Conservation (phyloP, 64 coral and sea anemone genomes). For the Cladopsammia gracilis region DNA sequence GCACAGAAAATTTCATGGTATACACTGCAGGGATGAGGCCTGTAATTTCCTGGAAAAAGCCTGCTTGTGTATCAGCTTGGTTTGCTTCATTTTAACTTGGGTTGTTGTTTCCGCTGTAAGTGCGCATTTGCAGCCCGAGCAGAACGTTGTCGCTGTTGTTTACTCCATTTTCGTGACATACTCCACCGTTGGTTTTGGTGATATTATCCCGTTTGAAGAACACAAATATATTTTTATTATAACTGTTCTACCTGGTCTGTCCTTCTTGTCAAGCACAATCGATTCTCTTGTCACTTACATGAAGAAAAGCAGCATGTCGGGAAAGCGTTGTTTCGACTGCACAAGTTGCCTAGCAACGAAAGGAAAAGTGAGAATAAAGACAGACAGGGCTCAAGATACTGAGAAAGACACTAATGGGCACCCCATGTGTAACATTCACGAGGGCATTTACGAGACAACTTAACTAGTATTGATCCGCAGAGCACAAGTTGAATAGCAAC, state of each 20-base stretch:
- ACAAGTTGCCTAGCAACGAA: neutral
- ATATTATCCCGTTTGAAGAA: constrained; percentile 54
- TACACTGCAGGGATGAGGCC: neutral
- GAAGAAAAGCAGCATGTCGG: neutral
- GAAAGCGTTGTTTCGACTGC: neutral
- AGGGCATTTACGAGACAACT: too few relatives aligned
- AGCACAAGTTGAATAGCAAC: too few relatives aligned
- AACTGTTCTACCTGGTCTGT: constrained; percentile 13
- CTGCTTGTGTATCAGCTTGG: neutral
- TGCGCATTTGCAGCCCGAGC: neutral
- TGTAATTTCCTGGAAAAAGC: constrained; percentile 6
- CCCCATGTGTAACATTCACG: too few relatives aligned
- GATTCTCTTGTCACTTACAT: constrained; percentile 20
- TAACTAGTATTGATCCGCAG: too few relatives aligned
- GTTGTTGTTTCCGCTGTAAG: neutral
- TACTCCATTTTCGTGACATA: constrained; percentile 63
- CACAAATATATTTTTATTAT: constrained; percentile 14
- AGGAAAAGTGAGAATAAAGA: neutral
- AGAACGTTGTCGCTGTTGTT: neutral
- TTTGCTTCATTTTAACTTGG: constrained; percentile 6
- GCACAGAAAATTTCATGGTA: neutral
- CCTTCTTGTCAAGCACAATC: constrained; percentile 20
- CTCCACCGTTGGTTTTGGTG: constrained; percentile 61
- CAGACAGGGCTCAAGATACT: neutral
- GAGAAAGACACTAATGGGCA: neutral